phyloP scores from a whole-genome alignment of 2,888 invertebrate species.

The Aricia artaxerxes region DNA sequence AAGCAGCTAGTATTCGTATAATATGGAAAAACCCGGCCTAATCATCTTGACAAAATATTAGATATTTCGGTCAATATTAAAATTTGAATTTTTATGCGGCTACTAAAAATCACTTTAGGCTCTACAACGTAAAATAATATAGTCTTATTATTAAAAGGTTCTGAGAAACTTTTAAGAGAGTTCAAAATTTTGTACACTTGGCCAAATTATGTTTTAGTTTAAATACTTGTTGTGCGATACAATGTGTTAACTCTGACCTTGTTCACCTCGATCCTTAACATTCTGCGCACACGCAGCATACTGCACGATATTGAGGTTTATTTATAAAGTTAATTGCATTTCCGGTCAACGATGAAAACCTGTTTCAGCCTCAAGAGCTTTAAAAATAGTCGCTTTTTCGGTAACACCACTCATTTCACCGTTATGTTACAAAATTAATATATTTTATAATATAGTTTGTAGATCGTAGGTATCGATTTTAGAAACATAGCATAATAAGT shows the following conservation, averaged over 20 bases:
- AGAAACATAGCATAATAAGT: too few relatives aligned
- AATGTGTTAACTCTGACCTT: conserved; percentile 13
- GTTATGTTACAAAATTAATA: not conserved
- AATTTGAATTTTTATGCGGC: too few relatives aligned
- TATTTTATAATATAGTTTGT: not conserved
- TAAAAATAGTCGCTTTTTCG: not conserved
- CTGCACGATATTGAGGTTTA: conserved; percentile 33
- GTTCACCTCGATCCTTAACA: conserved; percentile 10
- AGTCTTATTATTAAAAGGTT: too few relatives aligned
- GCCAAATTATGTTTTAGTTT: not conserved
- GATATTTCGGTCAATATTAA: too few relatives aligned
- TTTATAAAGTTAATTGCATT: conserved; percentile 18
- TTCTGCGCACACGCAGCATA: conserved; percentile 18
- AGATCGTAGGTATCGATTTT: not conserved
- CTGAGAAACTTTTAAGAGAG: not conserved
- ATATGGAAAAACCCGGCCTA: too few relatives aligned
- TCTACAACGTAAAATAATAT: too few relatives aligned
- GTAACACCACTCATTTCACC: not conserved
- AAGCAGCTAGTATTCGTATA: too few relatives aligned
- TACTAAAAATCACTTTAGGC: too few relatives aligned
- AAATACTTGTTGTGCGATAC: not conserved
- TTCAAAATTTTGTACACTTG: not conserved
- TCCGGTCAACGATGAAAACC: conserved; percentile 5
- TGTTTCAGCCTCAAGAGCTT: not conserved
- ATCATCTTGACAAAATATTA: too few relatives aligned